These are phyloP conservation scores for Pempheris klunzingeri DNA, from an alignment of 2,797 vertebrate genomes.

Conservation along the genomic window DNA sequence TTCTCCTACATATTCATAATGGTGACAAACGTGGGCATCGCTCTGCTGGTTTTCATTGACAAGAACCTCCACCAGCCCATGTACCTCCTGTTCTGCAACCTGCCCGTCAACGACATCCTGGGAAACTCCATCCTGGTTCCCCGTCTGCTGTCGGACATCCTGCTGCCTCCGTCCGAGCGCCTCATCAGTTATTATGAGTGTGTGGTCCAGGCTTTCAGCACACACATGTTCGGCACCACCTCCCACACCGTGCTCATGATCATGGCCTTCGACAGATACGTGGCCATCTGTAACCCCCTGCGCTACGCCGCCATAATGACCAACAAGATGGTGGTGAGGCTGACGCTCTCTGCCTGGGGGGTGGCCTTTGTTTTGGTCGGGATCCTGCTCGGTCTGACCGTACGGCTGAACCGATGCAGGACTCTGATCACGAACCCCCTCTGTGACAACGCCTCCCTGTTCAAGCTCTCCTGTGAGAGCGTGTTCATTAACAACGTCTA, in stretches of 20 bases:
- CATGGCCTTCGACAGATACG: constrained; percentile 88
- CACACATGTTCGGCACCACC: constrained; percentile 81
- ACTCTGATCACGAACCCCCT: constrained; percentile 55
- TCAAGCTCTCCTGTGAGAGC: constrained; percentile 78
- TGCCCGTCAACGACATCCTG: constrained; percentile 80
- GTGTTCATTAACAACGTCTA: constrained; percentile 72
- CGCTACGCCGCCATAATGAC: constrained; percentile 79
- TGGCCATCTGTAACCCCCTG: constrained; percentile 86
- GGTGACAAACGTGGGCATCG: constrained; percentile 51
- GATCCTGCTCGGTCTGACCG: constrained; percentile 47
- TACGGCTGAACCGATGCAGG: constrained; percentile 63
- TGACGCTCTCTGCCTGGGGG: constrained; percentile 39
- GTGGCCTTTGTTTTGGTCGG: constrained; percentile 21
- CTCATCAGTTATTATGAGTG: constrained; percentile 84
- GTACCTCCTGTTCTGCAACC: constrained; percentile 86
- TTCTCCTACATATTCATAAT: constrained; percentile 60
- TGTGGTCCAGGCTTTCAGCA: constrained; percentile 85
- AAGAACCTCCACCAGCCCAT: constrained; percentile 85
- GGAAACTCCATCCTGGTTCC: constrained; percentile 77
- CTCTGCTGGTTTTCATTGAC: constrained; percentile 49
- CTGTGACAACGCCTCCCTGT: constrained; percentile 77
- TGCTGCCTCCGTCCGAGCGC: constrained; percentile 76
- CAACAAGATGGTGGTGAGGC: constrained; percentile 58
- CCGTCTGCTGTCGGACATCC: constrained; percentile 81
- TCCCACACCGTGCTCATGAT: constrained; percentile 86